These are phyloP conservation scores for Apostichopus parvimensis DNA, from an alignment of 35 echinoderm and acorn worm species.

Conservation along the genomic window DNA sequence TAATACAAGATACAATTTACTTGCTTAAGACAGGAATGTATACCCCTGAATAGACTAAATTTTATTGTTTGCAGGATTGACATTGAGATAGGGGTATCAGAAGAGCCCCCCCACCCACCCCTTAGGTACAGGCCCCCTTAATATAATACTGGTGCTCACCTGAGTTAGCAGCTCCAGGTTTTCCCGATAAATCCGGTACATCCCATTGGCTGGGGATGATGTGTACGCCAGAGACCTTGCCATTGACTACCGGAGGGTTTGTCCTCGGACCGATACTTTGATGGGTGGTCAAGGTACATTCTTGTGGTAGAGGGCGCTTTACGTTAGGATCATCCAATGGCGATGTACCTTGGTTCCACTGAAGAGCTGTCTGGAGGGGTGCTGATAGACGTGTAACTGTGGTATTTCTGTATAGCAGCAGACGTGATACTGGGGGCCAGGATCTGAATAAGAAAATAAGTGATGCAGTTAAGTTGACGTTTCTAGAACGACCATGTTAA, in stretches of 20 bases:
- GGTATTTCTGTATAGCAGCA: constrained; percentile 60
- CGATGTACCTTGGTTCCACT: constrained; percentile 74
- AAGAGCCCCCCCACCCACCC: too few relatives aligned
- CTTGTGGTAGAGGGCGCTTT: constrained; percentile 77
- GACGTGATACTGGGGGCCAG: constrained; percentile 76
- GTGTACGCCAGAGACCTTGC: constrained; percentile 74
- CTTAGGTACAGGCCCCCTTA: too few relatives aligned
- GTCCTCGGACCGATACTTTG: constrained; percentile 80
- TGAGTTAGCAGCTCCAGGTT: constrained; percentile 87
- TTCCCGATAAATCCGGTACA: constrained; percentile 88
- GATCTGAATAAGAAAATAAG: constrained; percentile 54
- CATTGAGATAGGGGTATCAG: too few relatives aligned
- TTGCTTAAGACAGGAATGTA: too few relatives aligned
- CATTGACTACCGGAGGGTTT: constrained; percentile 79
- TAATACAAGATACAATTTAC: too few relatives aligned
- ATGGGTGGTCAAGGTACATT: constrained; percentile 77
- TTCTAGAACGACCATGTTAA: neutral
- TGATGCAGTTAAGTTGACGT: neutral
- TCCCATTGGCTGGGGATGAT: constrained; percentile 78
- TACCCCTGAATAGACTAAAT: too few relatives aligned
- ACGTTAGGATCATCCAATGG: constrained; percentile 89
- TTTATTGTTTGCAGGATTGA: too few relatives aligned
- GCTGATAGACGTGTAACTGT: constrained; percentile 75
- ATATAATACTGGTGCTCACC: constrained; percentile 48
- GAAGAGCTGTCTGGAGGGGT: constrained; percentile 58